Evolutionary conservation across 2,888 invertebrate genomes (phyloP), one percentile per base, ranked within the genome.

Genomic region (Dexiosoma caninum): DNA sequence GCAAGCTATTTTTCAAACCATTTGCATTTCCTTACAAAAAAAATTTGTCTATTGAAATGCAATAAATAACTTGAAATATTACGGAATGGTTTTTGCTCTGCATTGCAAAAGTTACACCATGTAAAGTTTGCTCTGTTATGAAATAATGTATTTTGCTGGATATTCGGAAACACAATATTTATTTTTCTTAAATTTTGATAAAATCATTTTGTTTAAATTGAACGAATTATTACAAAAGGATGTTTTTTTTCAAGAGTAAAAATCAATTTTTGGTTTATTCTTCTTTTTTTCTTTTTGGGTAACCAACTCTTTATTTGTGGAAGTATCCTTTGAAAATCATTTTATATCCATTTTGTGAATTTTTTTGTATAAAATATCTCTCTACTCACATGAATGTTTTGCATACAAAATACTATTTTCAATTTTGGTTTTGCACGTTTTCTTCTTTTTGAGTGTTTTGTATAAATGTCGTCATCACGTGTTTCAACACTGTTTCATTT

Each of bases 381-480:
- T 44, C 12, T 23, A 37, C 59, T 30, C 57, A 59, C 40, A 64
- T 59, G 76, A 46, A 35, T 76, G 69, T 76, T 80, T 76, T 80
- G 64, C 67, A 79, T 80, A 76, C 30, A 76, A 70, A 79, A 57
- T 60, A 76, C 57, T 9, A 76, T 32, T 64, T 80, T 76, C 64
- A 42, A 51, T 69, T 49, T 69, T 30, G 12, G 14, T 49, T 30
- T 64, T 57, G 40, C 30, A 46, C 30, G 60, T 23, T 59, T 42
- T 27, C 14, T 67, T 12, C 16, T n/a, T 51, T 51, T 19, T 53
- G 66, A 80, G 59, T 49, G 60, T 76, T 67, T 75, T 51, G 53
- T 66, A 67, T 76, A 71, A 71, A 80, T 80, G 60, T 80, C 77
- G 77, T 62, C 66, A 62, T 77, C 71, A 80, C 76, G 80, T 77